Percentiles rank a stretch among this genome's conserved stretches.
Evolutionary conservation across 1,140 invertebrate genomes (phyloP).

Genomic region (Leptinotarsa lineolata): DNA sequence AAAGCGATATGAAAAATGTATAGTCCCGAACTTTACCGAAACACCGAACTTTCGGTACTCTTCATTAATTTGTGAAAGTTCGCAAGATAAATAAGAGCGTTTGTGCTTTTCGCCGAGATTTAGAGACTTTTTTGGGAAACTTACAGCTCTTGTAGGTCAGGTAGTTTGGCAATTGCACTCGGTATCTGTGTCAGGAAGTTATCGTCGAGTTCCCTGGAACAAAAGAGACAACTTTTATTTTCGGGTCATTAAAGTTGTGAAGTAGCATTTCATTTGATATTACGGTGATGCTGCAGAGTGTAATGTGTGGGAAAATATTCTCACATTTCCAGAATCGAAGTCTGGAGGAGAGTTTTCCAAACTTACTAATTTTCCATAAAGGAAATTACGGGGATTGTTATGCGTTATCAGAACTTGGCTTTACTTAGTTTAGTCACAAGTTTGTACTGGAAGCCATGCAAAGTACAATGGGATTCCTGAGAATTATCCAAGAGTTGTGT

Average conservation of each 20-base stretch:
- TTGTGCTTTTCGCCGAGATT: conserved; percentile 9
- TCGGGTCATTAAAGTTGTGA: not conserved
- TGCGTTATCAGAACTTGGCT: no score
- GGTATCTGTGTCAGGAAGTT: conserved; percentile 72
- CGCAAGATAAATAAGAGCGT: not conserved
- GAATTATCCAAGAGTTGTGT: no score
- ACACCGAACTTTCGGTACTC: not conserved
- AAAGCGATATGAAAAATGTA: conserved; percentile 11
- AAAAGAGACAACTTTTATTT: conserved; percentile 31
- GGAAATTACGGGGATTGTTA: no score
- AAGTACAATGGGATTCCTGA: no score
- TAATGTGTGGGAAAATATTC: no score
- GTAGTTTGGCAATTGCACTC: conserved; percentile 65
- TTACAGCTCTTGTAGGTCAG: conserved; percentile 74
- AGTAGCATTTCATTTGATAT: no score
- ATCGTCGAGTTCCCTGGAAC: conserved; percentile 73
- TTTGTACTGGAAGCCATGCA: no score
- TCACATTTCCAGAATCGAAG: no score
- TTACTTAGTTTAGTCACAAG: no score
- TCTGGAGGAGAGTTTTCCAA: no score
- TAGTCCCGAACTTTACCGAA: not conserved
- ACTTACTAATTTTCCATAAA: no score
- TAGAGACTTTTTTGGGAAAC: conserved; percentile 49
- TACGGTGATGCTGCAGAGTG: no score
- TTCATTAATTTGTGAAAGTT: conserved; percentile 4